Conservation (phyloP, 2,113 vertebrate species). For the Mustelus asterias region DNA sequence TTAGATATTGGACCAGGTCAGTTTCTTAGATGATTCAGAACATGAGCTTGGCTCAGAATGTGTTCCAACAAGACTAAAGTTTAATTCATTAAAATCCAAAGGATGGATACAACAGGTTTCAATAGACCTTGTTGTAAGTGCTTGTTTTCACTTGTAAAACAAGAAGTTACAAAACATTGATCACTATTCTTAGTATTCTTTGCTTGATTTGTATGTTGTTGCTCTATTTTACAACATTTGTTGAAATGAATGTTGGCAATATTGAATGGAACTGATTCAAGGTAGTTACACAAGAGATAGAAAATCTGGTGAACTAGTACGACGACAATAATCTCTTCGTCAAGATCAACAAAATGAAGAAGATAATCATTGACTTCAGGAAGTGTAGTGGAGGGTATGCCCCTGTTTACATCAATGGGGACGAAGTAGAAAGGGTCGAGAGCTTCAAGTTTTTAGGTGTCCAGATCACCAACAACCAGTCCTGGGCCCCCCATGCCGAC, state of each 20-base stretch:
- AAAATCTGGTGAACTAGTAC: too few species aligned
- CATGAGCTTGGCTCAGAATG: constrained; percentile 2
- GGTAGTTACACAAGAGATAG: too few species aligned
- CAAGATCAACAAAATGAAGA: too few species aligned
- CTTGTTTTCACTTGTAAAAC: not conserved
- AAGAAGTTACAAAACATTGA: not conserved
- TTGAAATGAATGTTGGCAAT: not conserved
- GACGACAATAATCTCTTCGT: too few species aligned
- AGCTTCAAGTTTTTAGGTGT: too few species aligned
- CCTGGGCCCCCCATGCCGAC: too few species aligned
- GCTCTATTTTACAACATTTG: not conserved
- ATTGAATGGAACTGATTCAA: not conserved
- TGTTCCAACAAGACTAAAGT: not conserved
- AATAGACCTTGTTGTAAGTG: not conserved
- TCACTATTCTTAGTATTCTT: not conserved
- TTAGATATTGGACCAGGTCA: constrained; percentile 15
- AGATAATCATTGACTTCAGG: too few species aligned
- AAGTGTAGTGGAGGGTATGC: too few species aligned
- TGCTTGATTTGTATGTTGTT: not conserved
- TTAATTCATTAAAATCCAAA: constrained; percentile 22
- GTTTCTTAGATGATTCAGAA: constrained; percentile 28
- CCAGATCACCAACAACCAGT: too few species aligned
- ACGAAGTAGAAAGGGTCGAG: too few species aligned
- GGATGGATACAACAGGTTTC: not conserved
- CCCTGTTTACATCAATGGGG: too few species aligned